Conservation (phyloP, 2,797 vertebrate genomes). For the Xyrichtys novacula region DNA sequence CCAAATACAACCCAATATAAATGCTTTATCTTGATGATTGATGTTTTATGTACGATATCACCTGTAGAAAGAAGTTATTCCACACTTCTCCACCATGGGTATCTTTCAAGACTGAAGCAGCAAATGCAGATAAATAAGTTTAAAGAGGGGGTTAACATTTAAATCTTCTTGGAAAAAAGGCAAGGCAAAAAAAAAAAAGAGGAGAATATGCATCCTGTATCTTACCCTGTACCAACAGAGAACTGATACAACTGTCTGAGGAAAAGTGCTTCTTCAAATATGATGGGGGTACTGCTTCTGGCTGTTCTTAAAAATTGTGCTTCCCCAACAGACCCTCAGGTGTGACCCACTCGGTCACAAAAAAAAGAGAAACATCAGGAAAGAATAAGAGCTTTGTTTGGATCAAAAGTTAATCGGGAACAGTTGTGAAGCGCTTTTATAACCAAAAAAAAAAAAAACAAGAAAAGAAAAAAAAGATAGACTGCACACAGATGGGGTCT, state of each 20-base stretch:
- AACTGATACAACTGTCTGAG: conserved; percentile 57
- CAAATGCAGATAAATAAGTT: conserved; percentile 55
- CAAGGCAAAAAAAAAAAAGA: conserved; percentile 47
- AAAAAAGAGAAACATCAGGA: conserved; percentile 69
- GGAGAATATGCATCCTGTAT: conserved; percentile 54
- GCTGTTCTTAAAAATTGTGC: conserved; percentile 74
- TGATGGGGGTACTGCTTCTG: conserved; percentile 54
- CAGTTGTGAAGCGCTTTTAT: conserved; percentile 36
- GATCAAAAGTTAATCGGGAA: conserved; percentile 55
- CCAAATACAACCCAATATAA: conserved; percentile 16
- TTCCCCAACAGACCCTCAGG: conserved; percentile 65
- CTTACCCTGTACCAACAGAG: conserved; percentile 45
- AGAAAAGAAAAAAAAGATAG: conserved; percentile 72
- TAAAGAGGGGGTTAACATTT: conserved; percentile 32
- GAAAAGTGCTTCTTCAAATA: conserved; percentile 78
- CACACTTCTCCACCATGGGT: conserved; percentile 40
- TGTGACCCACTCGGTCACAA: conserved; percentile 77
- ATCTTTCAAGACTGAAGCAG: conserved; percentile 54
- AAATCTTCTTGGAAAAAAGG: conserved; percentile 45
- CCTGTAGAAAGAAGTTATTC: conserved; percentile 23
- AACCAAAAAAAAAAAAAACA: conserved; percentile 57
- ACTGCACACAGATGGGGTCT: conserved; percentile 78
- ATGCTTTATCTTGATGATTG: conserved; percentile 18
- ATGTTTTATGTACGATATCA: conserved; percentile 24
- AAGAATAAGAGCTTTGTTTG: conserved; percentile 66